Evolutionary conservation across 2,888 invertebrate genomes (phyloP), one percentile per base, ranked within the genome.

Genomic region (Allophyes oxyacanthae): DNA sequence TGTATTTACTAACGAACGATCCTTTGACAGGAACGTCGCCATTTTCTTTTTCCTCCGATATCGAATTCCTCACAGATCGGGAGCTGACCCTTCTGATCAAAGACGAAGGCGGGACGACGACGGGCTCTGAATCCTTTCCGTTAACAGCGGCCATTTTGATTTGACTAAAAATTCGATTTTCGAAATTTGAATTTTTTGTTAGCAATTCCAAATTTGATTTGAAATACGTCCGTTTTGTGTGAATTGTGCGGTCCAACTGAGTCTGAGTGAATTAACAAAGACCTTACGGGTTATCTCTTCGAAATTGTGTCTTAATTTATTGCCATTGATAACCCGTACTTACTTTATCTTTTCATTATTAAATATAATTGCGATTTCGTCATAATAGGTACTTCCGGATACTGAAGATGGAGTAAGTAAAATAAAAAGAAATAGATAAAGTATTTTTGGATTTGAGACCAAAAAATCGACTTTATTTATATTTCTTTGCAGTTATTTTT

Each of bases 31-130:
- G 79, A 0, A 74, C 85, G 20, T 88, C 90, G 9, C 91, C 90
- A 74, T 90, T 91, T 72, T 92, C 92, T 72, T 88, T 92, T 15
- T 92, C 92, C 52, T 92, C 92, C n/a, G 92, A 91, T 70, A 91
- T 91, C 0, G 91, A 92, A 75, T 91, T 92, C 61, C 90, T 82
- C 66, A 92, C 74, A 0, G 92, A 90, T 6, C 94, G 77, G 20
- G 92, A 92, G 56, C 92, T 93, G 20, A 94, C 93, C 20, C 92
- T 86, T 40, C 94, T 79, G 15, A 94, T 94, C 8, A 94, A 68
- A 2, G 93, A 92, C 26, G 93, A 94, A 33, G 94, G 94, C 40
- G 94, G 92, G 15, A 94, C 89, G 13, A 94, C 89, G 13, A 83
- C 69, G 1, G 88, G 85, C 59, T 92, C 91, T 41, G 81, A 69